These are phyloP conservation scores for Mormyrus iriodes DNA, from an alignment of 2,113 vertebrate genomes.

Conservation along the genomic window DNA sequence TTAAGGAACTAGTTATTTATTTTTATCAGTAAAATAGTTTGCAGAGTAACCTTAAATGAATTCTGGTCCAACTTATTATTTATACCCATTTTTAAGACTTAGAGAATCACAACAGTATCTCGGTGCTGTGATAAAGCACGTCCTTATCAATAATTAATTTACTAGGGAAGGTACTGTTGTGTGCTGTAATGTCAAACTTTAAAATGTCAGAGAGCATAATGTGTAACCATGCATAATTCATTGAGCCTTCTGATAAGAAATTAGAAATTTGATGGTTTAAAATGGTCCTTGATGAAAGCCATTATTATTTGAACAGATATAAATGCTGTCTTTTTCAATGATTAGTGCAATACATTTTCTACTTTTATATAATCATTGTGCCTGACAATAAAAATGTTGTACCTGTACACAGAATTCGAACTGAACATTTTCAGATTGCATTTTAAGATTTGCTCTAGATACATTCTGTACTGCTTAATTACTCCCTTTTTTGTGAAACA, in stretches of 20 bases:
- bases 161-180: not conserved
- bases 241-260: not conserved
- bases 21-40: not conserved
- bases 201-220: constrained; percentile 11
- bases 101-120: not conserved
- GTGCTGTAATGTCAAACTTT: constrained; percentile 3
- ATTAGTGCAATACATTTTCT: not conserved
- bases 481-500: not conserved
- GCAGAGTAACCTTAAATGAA: not conserved
- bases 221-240: constrained; percentile 8
- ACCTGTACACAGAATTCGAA: not conserved
- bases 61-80: not conserved
- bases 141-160: constrained; percentile 7
- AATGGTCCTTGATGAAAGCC: not conserved
- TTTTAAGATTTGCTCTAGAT: not conserved
- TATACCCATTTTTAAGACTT: not conserved
- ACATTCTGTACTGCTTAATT: not conserved
- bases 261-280: constrained; percentile 3
- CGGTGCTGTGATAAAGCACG: not conserved
- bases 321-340: not conserved
- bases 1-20: not conserved
- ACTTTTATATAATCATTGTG: not conserved
- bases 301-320: not conserved
- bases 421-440: not conserved
- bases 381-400: not conserved